Percentiles rank a stretch among this genome's conserved stretches.
phyloP scores from a whole-genome alignment of 2,113 vertebrate genomes.

The Ovis canadensis region DNA sequence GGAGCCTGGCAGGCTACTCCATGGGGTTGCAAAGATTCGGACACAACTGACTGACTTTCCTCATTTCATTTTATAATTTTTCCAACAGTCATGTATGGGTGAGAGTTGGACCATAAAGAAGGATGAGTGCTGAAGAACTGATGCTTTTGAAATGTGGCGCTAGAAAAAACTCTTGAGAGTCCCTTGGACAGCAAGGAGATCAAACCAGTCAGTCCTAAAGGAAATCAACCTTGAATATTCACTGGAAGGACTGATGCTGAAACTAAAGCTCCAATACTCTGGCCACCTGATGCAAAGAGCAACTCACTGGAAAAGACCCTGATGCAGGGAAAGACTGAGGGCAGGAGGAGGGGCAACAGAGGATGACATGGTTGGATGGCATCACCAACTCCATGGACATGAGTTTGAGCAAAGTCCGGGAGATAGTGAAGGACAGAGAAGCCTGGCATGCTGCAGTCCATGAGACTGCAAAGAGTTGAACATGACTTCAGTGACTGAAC shows the following conservation, averaged over 20 bases:
- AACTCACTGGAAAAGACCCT: background rate
- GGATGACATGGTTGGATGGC: background rate
- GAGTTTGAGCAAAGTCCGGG: background rate
- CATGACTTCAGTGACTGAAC: background rate
- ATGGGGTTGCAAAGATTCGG: background rate
- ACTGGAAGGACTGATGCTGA: background rate
- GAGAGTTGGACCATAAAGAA: background rate
- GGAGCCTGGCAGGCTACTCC: background rate
- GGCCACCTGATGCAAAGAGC: background rate
- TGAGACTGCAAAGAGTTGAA: background rate
- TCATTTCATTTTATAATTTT: background rate
- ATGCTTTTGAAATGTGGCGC: background rate
- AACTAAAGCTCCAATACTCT: background rate
- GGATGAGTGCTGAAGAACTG: background rate
- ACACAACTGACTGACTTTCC: background rate
- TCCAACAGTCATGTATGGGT: background rate
- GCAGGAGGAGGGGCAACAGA: background rate
- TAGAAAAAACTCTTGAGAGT: background rate
- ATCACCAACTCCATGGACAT: background rate
- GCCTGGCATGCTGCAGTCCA: background rate
- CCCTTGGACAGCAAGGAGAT: background rate
- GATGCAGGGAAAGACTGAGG: background rate
- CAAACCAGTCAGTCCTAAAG: background rate
- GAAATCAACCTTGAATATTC: background rate
- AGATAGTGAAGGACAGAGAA: background rate